Evolutionary conservation across 2,888 invertebrate genomes (phyloP).

Genomic region (Orthosia cruda): DNA sequence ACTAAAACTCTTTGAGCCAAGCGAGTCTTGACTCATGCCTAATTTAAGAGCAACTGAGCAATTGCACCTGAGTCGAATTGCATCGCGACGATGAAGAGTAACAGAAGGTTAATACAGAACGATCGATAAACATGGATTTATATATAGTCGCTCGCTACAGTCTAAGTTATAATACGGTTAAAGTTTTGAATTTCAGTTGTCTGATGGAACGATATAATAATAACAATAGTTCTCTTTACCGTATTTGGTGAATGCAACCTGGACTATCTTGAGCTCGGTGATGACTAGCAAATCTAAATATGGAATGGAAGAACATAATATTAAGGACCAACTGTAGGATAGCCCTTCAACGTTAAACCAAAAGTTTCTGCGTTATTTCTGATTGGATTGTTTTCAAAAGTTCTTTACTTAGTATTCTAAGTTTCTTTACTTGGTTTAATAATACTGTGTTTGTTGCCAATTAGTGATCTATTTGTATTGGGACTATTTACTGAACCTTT

Average conservation of each 20-base stretch:
- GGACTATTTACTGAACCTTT: background rate
- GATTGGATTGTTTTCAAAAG: background rate
- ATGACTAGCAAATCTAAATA: too few species aligned
- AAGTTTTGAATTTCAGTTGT: background rate
- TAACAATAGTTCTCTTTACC: too few species aligned
- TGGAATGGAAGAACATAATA: too few species aligned
- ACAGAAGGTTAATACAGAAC: constrained; percentile 20
- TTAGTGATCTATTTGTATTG: background rate
- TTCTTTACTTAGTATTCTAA: too few species aligned
- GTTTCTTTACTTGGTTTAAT: too few species aligned
- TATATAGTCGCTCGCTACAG: background rate
- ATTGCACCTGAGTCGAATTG: constrained; percentile 57
- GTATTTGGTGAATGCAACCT: too few species aligned
- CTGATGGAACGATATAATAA: too few species aligned
- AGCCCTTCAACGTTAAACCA: background rate
- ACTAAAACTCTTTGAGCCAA: constrained; percentile 43
- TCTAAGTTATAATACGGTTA: background rate
- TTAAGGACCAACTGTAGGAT: too few species aligned
- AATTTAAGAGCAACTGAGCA: constrained; percentile 54
- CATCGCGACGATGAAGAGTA: constrained; percentile 11
- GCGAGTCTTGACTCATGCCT: constrained; percentile 55
- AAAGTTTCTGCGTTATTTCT: background rate
- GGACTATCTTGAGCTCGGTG: too few species aligned
- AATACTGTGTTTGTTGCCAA: background rate
- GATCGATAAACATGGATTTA: constrained; percentile 1